These are phyloP conservation scores for Strix aluco DNA, from an alignment of 2,113 vertebrate species.

Conservation along the genomic window DNA sequence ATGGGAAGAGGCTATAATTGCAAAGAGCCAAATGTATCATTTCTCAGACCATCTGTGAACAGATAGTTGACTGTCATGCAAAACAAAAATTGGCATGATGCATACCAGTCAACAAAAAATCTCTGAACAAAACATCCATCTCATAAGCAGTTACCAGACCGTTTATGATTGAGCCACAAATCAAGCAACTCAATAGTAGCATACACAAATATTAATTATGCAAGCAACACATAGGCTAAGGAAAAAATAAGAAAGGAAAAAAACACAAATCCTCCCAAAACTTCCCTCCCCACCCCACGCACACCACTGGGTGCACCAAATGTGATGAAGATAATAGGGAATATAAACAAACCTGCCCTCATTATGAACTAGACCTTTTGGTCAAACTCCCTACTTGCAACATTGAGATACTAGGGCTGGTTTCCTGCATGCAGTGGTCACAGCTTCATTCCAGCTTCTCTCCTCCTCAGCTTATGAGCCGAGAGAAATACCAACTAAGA, in stretches of 20 bases:
- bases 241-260: no score
- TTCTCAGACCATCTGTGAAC: constrained; percentile 56
- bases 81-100: constrained; percentile 38
- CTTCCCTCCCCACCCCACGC: not conserved
- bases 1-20: not conserved
- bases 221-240: not conserved
- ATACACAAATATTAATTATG: not conserved
- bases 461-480: not conserved
- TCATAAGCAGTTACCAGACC: not conserved
- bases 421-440: not conserved
- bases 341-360: not conserved
- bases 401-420: not conserved
- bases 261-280: not conserved
- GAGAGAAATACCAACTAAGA: not conserved
- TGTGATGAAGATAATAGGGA: not conserved
- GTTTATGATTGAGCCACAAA: not conserved
- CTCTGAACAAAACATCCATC: not conserved
- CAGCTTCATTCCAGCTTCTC: not conserved
- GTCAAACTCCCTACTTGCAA: not conserved
- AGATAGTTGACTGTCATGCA: not conserved
- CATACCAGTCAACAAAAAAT: not conserved
- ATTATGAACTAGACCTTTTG: not conserved
- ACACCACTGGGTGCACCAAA: not conserved
- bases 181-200: not conserved
- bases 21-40: constrained; percentile 1